Evolutionary conservation across 1,140 invertebrate species (phyloP), one percentile per base, ranked within the genome.

Genomic region (Paralvinella palmiformis): DNA sequence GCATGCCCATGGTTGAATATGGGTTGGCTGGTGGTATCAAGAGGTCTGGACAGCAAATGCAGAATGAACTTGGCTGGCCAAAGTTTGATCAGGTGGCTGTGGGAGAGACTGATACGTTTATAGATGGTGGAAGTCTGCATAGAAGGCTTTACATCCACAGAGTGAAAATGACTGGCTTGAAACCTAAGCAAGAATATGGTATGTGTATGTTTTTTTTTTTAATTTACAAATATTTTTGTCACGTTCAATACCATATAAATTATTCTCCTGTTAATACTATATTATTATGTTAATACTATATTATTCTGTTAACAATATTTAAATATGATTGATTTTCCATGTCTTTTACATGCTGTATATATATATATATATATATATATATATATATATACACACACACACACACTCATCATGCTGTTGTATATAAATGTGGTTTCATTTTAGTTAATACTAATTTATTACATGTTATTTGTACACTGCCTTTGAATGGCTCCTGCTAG

Each of bases 101-200:
- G 15, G 92, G 91, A 36, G 82, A 67, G 56, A 83, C 84, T 15
- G 86, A 77, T 1, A 70, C 85, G 22, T 96, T 96, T 79, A 81
- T 87, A 0, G 92, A 95, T 81, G 89, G 89, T 10, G 92, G 92
- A n/a, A 55, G 64, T 10, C 71, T 85, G 62, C 84, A 86, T 48
- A 84, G 86, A 31, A 77, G 78, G 0, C 88, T 93, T 74, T 95
- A 87, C 73, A 92, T 97, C 68, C 93, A 96, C 74, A 81, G 85
- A 77, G 90, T 89, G 10, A 79, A 73, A 1, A 71, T 91, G 20
- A 76, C 62, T 5, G 72, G 84, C 50, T 79, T 91, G 0, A 74
- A 79, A 59, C 86, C 87, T 52, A 80, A 84, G 44, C 82, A 83
- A 3, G 82, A 71, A 67, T 91, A 91, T 78, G 76, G 87, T 88